Evolutionary conservation across 2,113 vertebrate genomes (phyloP).

Genomic region (Leptodactylus fuscus): DNA sequence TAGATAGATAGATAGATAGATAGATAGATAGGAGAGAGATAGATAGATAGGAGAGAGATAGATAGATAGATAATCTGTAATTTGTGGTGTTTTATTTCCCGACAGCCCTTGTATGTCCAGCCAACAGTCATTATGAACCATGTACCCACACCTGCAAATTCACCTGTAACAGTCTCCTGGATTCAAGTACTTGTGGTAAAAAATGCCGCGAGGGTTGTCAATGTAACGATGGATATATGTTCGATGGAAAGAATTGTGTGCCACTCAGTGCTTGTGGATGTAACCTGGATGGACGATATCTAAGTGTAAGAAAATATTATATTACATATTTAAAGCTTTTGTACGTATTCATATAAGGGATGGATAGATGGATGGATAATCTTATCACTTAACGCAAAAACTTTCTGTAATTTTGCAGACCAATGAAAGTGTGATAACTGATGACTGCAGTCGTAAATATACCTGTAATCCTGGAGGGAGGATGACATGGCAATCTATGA

Average conservation of each 20-base stretch:
- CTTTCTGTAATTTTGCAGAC: too few relatives aligned
- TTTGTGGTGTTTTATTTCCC: not conserved
- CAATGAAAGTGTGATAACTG: conserved; percentile 27
- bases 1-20: too few relatives aligned
- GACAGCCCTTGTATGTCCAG: conserved; percentile 71
- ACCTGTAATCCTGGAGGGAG: conserved; percentile 18
- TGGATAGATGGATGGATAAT: not conserved
- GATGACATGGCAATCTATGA: not conserved
- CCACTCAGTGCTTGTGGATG: conserved; percentile 70
- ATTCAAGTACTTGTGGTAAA: conserved; percentile 43
- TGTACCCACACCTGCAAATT: conserved; percentile 69
- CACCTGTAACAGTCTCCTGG: conserved; percentile 64
- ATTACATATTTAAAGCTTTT: not conserved
- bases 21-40: too few relatives aligned
- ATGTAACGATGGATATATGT: conserved; percentile 70
- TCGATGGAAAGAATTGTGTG: conserved; percentile 70
- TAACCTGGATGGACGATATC: conserved; percentile 66
- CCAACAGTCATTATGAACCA: conserved; percentile 70
- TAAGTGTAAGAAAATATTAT: conserved; percentile 20
- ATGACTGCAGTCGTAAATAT: conserved; percentile 33
- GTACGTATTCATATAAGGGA: too few relatives aligned
- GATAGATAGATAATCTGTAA: not conserved
- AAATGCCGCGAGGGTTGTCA: conserved; percentile 74
- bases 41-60: too few relatives aligned
- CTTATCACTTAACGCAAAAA: too few relatives aligned